phyloP scores from a whole-genome alignment of 1,140 invertebrate genomes.

The Habropoda laboriosa region DNA sequence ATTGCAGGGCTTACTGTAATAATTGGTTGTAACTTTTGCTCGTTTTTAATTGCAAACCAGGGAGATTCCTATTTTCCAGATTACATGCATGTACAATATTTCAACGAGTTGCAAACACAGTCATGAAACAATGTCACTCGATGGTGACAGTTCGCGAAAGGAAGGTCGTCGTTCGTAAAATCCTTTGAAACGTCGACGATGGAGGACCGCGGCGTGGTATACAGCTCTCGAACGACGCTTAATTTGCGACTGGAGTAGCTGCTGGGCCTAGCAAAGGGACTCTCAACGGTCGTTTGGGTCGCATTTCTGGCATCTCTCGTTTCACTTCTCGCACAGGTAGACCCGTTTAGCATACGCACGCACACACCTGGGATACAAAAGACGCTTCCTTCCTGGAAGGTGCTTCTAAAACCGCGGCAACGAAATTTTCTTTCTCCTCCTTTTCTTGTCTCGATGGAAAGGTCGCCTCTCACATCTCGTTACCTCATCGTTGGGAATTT shows the following conservation, averaged over 20 bases:
- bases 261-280: neutral
- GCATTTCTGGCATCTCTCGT: conserved; percentile 54
- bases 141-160: too few species aligned
- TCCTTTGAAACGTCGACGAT: too few species aligned
- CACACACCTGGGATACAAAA: conserved; percentile 37
- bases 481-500: conserved; percentile 44
- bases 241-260: conserved; percentile 27
- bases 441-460: neutral
- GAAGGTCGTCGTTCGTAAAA: too few species aligned
- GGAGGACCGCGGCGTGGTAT: too few species aligned
- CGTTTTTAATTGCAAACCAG: too few species aligned
- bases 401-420: conserved; percentile 42
- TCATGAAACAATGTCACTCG: too few species aligned
- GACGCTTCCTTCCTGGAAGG: conserved; percentile 44
- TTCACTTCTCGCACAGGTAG: conserved; percentile 39
- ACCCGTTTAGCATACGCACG: conserved; percentile 49
- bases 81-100: too few species aligned
- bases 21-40: too few species aligned
- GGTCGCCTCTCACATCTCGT: conserved; percentile 37
- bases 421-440: conserved; percentile 4
- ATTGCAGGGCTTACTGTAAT: too few species aligned
- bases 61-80: too few species aligned
- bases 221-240: neutral
- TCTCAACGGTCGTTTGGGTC: conserved; percentile 36
- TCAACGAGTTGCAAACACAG: too few species aligned